Evolutionary conservation across 1,140 invertebrate genomes (phyloP), one percentile per base, ranked within the genome.

Genomic region (Drosophila azteca): DNA sequence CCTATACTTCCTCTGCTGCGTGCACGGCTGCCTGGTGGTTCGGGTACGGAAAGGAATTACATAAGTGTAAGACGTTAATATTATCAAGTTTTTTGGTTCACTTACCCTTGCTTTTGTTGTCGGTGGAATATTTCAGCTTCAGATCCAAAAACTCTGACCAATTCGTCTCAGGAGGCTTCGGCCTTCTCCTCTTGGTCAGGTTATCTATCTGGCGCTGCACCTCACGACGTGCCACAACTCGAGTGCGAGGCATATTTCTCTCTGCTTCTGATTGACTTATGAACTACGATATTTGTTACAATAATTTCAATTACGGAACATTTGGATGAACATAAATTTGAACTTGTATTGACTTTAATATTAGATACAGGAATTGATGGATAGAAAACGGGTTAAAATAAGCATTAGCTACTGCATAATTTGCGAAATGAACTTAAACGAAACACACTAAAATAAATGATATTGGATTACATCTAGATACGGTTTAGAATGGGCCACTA

Each of bases 181-280:
- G 50, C 6, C 20, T 79, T 69, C 22, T 91, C 90, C 4, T 83
- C 65, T 0, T 45, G 35, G 2, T 68, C n/a, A n/a, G n/a, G n/a
- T n/a, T n/a, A n/a, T n/a, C n/a, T n/a, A n/a, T n/a, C n/a, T n/a
- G n/a, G 9, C 83, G 69, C 52, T 76, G 39, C 20, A 65, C 65
- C 39, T 77, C 46, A 2, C 58, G 53, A 9, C 58, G 70, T 17
- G 71, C 62, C 0, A 17, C 20, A 39, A 83, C 9, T 64, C 76
- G 78, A 0, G 68, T 79, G 15, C 87, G 80, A 31, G 87, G 54
- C 90, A 91, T 91, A 13, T 64, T 84, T 20, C 13, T 8, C 9
- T 8, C 8, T 24, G 9, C 7, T 46, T 24, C 20, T 11, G 35
- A 39, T 39, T 39, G 35, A 39, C 35, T 39, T 39, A 39, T 39